Conservation (phyloP, 1,140 invertebrate genomes). For the Laupala kohalensis region DNA sequence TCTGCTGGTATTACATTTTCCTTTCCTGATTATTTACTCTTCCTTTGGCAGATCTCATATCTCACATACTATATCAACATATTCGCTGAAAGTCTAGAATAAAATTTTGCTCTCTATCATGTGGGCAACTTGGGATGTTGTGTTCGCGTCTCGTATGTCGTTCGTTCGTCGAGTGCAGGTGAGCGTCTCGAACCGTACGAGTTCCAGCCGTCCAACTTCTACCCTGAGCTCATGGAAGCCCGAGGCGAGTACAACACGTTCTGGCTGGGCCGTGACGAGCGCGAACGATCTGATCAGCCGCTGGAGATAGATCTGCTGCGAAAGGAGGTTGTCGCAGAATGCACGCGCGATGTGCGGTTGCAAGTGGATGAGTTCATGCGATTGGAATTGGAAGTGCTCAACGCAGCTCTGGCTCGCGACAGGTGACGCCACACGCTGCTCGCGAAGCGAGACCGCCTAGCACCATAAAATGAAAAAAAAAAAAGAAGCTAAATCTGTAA, state of each 20-base stretch:
- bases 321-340: constrained; percentile 19
- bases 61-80: no score
- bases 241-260: constrained; percentile 30
- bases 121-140: no score
- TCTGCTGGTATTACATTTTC: no score
- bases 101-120: no score
- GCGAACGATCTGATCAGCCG: constrained; percentile 29
- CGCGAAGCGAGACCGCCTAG: no score
- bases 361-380: constrained; percentile 41
- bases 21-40: no score
- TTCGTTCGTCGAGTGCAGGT: no score
- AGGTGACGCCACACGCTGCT: background rate
- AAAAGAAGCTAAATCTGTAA: no score
- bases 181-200: constrained; percentile 26
- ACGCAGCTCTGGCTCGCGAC: constrained; percentile 34
- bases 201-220: constrained; percentile 22
- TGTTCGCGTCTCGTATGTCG: no score
- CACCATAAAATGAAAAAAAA: no score
- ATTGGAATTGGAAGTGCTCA: constrained; percentile 35
- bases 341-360: constrained; percentile 36
- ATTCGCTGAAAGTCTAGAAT: no score
- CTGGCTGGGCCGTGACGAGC: constrained; percentile 31
- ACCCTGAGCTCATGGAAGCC: constrained; percentile 23
- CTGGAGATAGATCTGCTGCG: constrained; percentile 35
- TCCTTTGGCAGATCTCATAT: no score